Conservation (phyloP, 2,888 invertebrate species). For the Zaprionus obscuricornis region DNA sequence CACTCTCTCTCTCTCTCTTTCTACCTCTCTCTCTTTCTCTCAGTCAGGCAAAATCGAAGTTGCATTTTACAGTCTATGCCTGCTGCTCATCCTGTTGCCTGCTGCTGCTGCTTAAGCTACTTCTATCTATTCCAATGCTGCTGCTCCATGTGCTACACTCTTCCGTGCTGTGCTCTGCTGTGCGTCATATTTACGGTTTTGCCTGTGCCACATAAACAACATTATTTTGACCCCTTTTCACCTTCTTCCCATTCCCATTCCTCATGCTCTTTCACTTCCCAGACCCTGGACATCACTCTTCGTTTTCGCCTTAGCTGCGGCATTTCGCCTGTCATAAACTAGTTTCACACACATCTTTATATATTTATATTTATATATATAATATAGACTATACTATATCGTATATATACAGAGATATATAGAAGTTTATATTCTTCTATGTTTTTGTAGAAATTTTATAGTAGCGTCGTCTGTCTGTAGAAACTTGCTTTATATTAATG, state of each 20-base stretch:
- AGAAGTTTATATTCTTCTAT: too few species aligned
- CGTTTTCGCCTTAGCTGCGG: conserved; percentile 29
- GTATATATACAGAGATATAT: too few species aligned
- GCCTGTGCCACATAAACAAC: conserved; percentile 73
- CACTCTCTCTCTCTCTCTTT: too few species aligned
- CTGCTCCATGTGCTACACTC: not conserved
- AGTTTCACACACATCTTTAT: conserved; percentile 2
- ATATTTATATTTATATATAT: too few species aligned
- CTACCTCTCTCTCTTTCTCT: too few species aligned
- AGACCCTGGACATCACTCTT: not conserved
- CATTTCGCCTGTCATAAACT: conserved; percentile 9
- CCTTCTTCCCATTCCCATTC: not conserved
- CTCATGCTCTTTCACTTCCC: not conserved
- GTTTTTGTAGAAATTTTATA: too few species aligned
- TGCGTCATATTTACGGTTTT: conserved; percentile 74
- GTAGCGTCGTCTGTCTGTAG: not conserved
- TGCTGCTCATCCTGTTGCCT: conserved; percentile 11
- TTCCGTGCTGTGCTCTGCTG: conserved; percentile 4
- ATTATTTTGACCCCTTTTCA: conserved; percentile 59
- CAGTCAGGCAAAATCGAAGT: conserved; percentile 23
- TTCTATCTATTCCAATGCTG: not conserved
- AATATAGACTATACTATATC: too few species aligned
- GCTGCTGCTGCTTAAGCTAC: conserved; percentile 4
- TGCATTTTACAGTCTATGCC: not conserved
- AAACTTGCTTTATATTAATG: conserved; percentile 67